Base-by-base conservation (phyloP, 2,113 vertebrate genomes). In the Protomyctophum bolini region DNA sequence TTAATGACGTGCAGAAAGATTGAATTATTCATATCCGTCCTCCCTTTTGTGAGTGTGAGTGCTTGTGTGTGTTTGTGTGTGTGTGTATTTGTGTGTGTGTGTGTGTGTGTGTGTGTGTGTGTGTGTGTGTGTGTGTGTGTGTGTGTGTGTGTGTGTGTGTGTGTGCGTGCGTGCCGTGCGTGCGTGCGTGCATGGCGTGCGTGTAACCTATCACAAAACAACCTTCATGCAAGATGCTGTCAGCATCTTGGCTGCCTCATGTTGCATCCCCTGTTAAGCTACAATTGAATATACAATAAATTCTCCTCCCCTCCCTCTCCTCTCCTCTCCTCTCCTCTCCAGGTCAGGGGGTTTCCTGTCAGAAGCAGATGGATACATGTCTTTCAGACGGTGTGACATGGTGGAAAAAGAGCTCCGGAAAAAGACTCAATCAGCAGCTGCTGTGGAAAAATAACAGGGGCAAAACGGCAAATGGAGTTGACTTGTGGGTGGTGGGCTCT, bases 401-500 rank as follows among this genome's bases (percentile, higher is more conserved):
- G 84, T 81, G 85, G 84, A 87, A 90, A 88, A 88, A 83, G 75
- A 80, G 86, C 86, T 85, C 65, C 69, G 65, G 75, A 77, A 64
- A 76, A 83, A 80, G 79, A 76, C 80, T 79, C 70, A 73, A 6
- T 49, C 74, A 83, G 64, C 83, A 84, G 88, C 86, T 86, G 83
- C 76, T 77, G 59, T 69, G 62, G 72, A 78, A 49, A 51, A 72
- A 10, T 73, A 50, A 6, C 58, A 1, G 4, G 47, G 52, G 58
- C 72, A 67, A 83, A 76, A 58, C 70, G 79, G 73, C 67, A 64
- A 73, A 47, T 6, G 45, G 45, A 46, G 0, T 58, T 59, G 11
- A 6, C 12, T 52, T 52, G 47, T 6, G 8, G 47, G 47, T 6
- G 9, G 48, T 49, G 48, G 7, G 9, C 48, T 4, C 4, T 52